phyloP scores from a whole-genome alignment of 2,113 vertebrate species.

The Halcyon malimbica region DNA sequence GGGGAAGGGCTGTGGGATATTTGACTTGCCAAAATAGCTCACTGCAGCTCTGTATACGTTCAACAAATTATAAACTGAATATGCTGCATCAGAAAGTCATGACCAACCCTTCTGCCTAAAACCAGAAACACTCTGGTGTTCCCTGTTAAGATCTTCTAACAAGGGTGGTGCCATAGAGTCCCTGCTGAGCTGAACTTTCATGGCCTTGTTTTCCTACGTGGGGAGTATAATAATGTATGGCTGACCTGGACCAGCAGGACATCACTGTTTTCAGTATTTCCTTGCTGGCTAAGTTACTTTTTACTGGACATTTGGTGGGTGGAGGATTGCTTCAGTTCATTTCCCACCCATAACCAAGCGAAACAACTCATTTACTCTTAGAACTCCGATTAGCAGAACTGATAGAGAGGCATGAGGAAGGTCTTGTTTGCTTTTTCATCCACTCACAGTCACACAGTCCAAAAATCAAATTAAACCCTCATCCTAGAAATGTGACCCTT shows the following conservation, averaged over 20 bases:
- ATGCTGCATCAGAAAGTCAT: neutral
- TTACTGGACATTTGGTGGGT: neutral
- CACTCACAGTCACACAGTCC: neutral
- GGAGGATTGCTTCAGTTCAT: neutral
- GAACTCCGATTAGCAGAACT: neutral
- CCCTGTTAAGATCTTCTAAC: neutral
- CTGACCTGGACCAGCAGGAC: neutral
- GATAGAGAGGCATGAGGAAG: neutral
- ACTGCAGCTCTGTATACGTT: neutral
- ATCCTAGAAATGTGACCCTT: conserved; percentile 35
- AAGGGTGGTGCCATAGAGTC: neutral
- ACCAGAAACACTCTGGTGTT: neutral
- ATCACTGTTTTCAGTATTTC: neutral
- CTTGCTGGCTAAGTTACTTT: neutral
- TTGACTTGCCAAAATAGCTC: neutral
- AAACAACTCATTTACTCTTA: neutral
- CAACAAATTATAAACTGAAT: neutral
- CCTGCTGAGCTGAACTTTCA: neutral
- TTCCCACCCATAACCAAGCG: neutral
- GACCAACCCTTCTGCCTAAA: neutral
- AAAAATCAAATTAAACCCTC: conserved; percentile 27
- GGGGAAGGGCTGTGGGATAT: neutral
- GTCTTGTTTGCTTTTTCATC: conserved; percentile 39
- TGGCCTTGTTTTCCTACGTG: neutral
- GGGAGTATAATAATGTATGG: neutral